phyloP scores from a whole-genome alignment of 2,888 invertebrate species.

The Clitarchus hookeri region DNA sequence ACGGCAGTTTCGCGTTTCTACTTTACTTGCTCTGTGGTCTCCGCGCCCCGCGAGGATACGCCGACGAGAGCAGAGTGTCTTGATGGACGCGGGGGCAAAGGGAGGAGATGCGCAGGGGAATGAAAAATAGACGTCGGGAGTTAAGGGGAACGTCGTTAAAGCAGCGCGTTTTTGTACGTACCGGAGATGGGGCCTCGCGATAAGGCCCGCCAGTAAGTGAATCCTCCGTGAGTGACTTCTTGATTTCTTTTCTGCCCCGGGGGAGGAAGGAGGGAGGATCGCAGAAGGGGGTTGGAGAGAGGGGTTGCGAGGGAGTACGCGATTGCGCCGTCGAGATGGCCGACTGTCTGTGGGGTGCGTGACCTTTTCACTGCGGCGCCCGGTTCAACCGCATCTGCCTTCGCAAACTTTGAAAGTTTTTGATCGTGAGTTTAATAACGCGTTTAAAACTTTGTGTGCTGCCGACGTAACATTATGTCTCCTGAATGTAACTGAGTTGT shows the following conservation, averaged over 20 bases:
- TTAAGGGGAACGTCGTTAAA: conserved; percentile 14
- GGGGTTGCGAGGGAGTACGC: background rate
- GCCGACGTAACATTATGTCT: no score
- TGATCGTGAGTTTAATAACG: no score
- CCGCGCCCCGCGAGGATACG: no score
- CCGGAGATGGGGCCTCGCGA: background rate
- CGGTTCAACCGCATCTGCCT: background rate
- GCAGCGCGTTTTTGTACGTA: background rate
- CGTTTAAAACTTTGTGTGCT: no score
- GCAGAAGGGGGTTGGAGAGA: no score
- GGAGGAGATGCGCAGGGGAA: background rate
- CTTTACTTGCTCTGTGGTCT: no score
- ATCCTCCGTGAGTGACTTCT: conserved; percentile 1
- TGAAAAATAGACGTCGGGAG: background rate
- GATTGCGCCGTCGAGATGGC: no score
- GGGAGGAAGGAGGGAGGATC: background rate
- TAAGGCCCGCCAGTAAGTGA: background rate
- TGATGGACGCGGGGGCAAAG: no score
- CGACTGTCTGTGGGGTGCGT: background rate
- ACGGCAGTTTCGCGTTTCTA: no score
- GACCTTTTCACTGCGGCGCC: background rate
- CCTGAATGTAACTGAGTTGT: no score
- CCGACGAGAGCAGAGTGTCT: no score
- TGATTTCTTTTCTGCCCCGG: background rate
- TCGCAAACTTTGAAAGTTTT: no score